Conservation (phyloP, 2,888 invertebrate genomes). For the Coelinius sp. region DNA sequence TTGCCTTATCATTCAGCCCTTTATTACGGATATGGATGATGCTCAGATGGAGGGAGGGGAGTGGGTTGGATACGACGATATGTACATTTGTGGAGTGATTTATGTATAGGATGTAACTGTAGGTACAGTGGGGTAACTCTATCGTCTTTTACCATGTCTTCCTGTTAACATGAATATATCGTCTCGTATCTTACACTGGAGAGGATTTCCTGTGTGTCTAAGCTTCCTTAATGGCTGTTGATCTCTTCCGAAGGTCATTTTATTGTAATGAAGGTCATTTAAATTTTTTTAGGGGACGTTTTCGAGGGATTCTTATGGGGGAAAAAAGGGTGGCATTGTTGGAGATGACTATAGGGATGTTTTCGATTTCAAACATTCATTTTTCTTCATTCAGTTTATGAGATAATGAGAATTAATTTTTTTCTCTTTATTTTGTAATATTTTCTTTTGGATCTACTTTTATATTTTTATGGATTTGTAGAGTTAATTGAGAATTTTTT, state of each 20-base stretch:
- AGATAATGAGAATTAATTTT: no score
- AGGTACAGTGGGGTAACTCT: slow-evolving; percentile 11
- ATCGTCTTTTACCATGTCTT: slow-evolving; percentile 13
- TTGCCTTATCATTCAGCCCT: slow-evolving; percentile 58
- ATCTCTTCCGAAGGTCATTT: slow-evolving; percentile 6
- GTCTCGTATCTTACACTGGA: background rate
- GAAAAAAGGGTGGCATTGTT: background rate
- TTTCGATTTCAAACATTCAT: no score
- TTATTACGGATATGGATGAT: slow-evolving; percentile 45
- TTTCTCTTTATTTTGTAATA: no score
- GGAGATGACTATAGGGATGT: background rate
- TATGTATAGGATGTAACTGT: slow-evolving; percentile 43
- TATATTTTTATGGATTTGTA: background rate
- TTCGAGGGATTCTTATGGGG: background rate
- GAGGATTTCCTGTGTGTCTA: slow-evolving; percentile 7
- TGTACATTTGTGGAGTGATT: slow-evolving; percentile 47
- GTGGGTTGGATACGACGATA: background rate
- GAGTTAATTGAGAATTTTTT: background rate
- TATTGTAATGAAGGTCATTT: slow-evolving; percentile 2
- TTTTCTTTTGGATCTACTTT: no score
- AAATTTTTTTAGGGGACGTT: slow-evolving; percentile 14
- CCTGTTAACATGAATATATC: slow-evolving; percentile 1
- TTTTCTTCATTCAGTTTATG: no score
- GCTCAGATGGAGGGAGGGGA: background rate
- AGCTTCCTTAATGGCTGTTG: slow-evolving; percentile 23